These are phyloP conservation scores for Siniperca knerii DNA, from an alignment of 2,113 vertebrate species.

Conservation along the genomic window DNA sequence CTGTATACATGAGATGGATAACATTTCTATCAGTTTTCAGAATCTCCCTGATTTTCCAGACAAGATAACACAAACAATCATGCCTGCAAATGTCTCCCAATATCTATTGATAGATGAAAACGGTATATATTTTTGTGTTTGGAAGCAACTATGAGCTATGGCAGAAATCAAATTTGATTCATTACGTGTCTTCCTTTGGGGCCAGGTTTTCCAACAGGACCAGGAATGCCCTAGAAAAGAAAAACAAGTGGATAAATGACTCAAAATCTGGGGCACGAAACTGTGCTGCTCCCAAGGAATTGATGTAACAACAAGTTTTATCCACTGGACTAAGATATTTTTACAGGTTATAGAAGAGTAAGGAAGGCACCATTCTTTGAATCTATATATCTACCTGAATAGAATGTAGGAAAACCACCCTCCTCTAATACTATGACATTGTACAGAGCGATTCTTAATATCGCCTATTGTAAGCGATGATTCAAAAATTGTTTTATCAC, in stretches of 20 bases:
- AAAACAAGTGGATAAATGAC: constrained; percentile 23
- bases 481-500: neutral
- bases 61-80: neutral
- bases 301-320: neutral
- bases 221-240: constrained; percentile 88
- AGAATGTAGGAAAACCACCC: neutral
- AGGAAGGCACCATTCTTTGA: neutral
- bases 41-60: neutral
- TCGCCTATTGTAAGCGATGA: neutral
- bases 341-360: neutral
- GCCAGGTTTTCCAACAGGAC: constrained; percentile 90
- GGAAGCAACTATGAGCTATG: neutral
- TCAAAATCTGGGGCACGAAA: neutral
- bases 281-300: neutral
- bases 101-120: constrained; percentile 10
- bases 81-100: neutral
- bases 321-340: neutral
- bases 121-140: neutral
- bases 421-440: neutral
- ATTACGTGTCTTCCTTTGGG: constrained; percentile 93
- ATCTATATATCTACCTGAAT: neutral
- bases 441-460: neutral
- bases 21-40: constrained; percentile 8
- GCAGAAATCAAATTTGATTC: neutral
- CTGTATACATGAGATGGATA: neutral